These are phyloP conservation scores for Spea bombifrons DNA, from an alignment of 2,113 vertebrate species.

Conservation along the genomic window DNA sequence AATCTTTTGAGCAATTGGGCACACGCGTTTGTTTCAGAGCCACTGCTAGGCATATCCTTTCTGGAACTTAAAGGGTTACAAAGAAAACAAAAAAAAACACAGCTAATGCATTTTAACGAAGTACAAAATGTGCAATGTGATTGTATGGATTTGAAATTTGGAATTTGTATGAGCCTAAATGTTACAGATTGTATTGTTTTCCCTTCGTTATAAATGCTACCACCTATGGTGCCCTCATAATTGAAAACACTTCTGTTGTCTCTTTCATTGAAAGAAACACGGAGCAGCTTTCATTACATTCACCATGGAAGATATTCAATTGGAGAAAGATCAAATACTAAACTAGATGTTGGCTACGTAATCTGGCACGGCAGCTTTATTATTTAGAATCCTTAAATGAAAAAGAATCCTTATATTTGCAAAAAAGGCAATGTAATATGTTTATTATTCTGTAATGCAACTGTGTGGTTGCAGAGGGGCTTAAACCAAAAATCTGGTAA, in stretches of 20 bases:
- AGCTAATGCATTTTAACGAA: neutral
- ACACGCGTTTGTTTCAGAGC: no score
- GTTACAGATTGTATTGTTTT: slow-evolving; percentile 38
- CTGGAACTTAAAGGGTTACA: no score
- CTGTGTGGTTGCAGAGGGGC: no score
- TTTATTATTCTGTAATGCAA: no score
- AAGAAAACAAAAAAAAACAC: slow-evolving; percentile 2
- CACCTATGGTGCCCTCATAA: slow-evolving; percentile 35
- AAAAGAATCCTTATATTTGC: no score
- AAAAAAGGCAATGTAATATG: no score
- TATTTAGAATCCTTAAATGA: no score
- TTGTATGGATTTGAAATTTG: slow-evolving; percentile 23
- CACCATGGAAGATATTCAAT: neutral
- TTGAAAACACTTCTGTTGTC: slow-evolving; percentile 35
- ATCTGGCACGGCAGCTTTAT: no score
- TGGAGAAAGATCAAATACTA: neutral
- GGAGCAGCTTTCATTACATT: neutral
- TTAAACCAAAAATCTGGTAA: no score
- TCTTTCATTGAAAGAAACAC: slow-evolving; percentile 4
- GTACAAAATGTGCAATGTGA: slow-evolving; percentile 7
- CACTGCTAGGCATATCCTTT: no score
- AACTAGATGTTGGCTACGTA: no score
- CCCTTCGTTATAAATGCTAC: slow-evolving; percentile 40
- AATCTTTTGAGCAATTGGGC: no score
- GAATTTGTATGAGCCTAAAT: slow-evolving; percentile 35